Evolutionary conservation across 1,140 invertebrate species (phyloP), one percentile per base, ranked within the genome.

Genomic region (Heliconius congener): DNA sequence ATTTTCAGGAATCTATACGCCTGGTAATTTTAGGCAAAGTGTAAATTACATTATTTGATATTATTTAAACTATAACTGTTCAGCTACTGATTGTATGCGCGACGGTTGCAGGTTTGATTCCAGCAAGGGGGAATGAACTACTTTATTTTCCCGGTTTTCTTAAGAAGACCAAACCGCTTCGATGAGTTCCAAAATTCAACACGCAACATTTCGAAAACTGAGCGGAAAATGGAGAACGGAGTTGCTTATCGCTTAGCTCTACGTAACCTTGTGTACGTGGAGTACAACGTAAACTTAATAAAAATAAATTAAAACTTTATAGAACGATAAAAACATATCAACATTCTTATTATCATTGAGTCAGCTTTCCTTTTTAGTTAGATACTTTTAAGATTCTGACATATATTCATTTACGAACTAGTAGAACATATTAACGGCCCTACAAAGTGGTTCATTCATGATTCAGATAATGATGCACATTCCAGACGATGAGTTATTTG

Each of bases 401-500:
- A 30, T 3, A 66, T 3, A 27, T 27, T 4, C 19, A 66, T 30
- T 1, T 27, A 30, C 1, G 11, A 13, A 66, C n/a, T 27, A 13
- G 23, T 66, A 30, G 27, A 27, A 30, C n/a, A 57, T 57, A 57
- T 60, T 60, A 23, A 9, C 9, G n/a, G 1, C n/a, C 27, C 23
- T 30, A 16, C 60, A 66, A 16, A 30, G n/a, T 66, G 23, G 5
- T 66, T 13, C 23, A 66, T 2, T 66, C n/a, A 0, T 27, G 23
- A 23, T 27, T 27, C 4, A 57, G 71, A 73, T 57, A 78, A 57
- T 50, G 76, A 71, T 27, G 57, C 52, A 73, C 76, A 78, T 78
- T 73, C 76, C 76, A 60, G 27, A 73, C 37, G 76, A 73, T 55
- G 30, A 71, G 52, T 11, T 78, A 73, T 60, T 60, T 42, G 34